Evolutionary conservation across 2,888 invertebrate species (phyloP), one percentile per base, ranked within the genome.

Genomic region (Sipunculus nudus): DNA sequence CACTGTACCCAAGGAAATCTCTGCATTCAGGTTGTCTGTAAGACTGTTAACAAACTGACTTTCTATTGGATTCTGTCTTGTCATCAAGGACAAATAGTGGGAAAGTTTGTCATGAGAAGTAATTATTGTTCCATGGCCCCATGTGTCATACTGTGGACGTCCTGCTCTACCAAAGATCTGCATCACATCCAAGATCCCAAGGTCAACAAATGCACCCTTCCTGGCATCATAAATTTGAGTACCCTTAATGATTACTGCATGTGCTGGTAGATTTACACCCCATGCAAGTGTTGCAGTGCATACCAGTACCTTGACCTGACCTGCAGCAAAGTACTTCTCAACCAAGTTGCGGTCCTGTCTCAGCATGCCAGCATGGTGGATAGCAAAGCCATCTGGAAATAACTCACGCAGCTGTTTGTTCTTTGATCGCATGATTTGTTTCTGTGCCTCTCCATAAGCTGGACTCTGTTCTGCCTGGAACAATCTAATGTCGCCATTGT

Each of bases 211-310:
- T 0, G 91, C 88, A 2, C 98, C 96, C 77, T 92, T 92, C 71
- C 94, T 94, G 26, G 97, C 91, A 85, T 99, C 96, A 84, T 99
- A 99, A 68, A 99, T 92, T 83, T 96, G 95, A 8, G 99, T 99
- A 29, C 96, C 95, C 92, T 92, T 90, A 67, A 96, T 96, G 49
- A 99, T 89, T 66, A 99, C 98, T 31, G 95, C 97, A 82, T 98
- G 97, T 0, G 99, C 99, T 0, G 99, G 99, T 68, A 99, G 87
- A 86, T 99, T 99, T 4, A 99, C 98, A 72, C 99, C 99, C 99
- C 99, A 99, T 28, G 99, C 99, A 31, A 99, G 86, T 0, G 99
- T 99, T 0, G 99, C 93, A 0, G 99, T 99, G 81, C 98, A 98
- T 8, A 96, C 92, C 1, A 99, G 86, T 13, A 88, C 94, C 79